Base-by-base conservation (phyloP, 2,797 vertebrate genomes). In the Rhinogobio ventralis region DNA sequence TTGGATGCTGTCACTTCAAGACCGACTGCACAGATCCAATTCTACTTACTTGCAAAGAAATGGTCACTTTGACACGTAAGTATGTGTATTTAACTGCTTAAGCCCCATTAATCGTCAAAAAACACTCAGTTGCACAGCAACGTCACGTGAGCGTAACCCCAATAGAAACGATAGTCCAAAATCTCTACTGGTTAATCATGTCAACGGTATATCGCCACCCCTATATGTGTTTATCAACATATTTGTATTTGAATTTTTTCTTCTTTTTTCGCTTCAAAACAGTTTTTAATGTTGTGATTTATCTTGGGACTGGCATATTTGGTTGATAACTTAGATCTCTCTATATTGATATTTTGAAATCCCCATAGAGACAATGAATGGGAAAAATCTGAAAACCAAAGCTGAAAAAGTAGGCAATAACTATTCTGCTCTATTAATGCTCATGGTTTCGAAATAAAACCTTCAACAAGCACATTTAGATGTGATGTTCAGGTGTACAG, bases 371-470 rank as follows among this genome's bases (percentile, higher is more conserved):
- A 51, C 20, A 74, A 23, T 53, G 0, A 53, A 51, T 74, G 5
- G 10, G 19, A 51, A 53, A 72, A 53, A 33, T 74, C 46, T 74
- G 9, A 45, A n/a, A 86, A 53, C 84, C 33, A 69, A 11, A n/a
- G 17, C 60, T 25, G 30, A 23, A 51, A 23, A 72, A 28, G 14
- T 46, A 28, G 7, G 45, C 15, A 17, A 28, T 39, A 7, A 39
- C 20, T 57, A 23, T 57, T 57, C 33, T 39, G 74, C 53, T 57
- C 7, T 76, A 25, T 39, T 57, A 76, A 39, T 39, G 33, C 19
- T 33, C 5, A 53, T 57, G 14, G 19, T 36, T 55, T 85, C 0
- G 0, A 74, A 74, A 74, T 36, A 14, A 74, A 53, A 33, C 28
- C 0, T 55, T 53, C 30, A 33, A 3, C 7, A 33, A 55, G 73